Conservation (phyloP, 2,888 invertebrate species). For the Unio delphinus region DNA sequence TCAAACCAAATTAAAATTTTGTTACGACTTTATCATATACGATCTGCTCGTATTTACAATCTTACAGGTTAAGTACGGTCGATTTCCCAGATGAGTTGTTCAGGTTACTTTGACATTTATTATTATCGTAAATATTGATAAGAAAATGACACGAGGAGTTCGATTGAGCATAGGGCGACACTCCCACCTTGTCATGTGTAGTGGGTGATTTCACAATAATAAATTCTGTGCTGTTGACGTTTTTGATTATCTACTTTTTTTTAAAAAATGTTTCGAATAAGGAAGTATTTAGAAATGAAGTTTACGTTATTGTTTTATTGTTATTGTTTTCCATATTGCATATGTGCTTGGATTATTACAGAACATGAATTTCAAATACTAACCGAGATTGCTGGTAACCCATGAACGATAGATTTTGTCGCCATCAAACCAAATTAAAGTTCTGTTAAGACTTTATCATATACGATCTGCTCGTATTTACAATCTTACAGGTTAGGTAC, state of each 20-base stretch:
- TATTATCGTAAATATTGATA: conserved; percentile 3
- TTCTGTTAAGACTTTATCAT: conserved; percentile 6
- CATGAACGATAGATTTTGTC: conserved; percentile 34
- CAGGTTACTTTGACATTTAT: conserved; percentile 6
- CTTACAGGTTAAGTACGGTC: background rate
- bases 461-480: background rate
- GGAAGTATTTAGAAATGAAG: too few relatives aligned
- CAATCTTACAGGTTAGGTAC: background rate
- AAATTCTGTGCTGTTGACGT: too few relatives aligned
- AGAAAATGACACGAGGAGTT: background rate
- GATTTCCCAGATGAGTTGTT: conserved; percentile 18
- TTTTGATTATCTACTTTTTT: too few relatives aligned
- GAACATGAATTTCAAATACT: conserved; percentile 1
- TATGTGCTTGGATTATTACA: too few relatives aligned
- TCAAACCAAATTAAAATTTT: conserved; percentile 14
- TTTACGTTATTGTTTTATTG: too few relatives aligned
- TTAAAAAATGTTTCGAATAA: too few relatives aligned
- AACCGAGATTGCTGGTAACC: conserved; percentile 48
- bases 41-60: background rate
- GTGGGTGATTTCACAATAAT: too few relatives aligned
- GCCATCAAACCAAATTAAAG: conserved; percentile 26
- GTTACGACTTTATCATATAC: conserved; percentile 4
- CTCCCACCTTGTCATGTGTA: too few relatives aligned
- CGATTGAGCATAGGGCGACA: too few relatives aligned
- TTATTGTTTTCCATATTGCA: too few relatives aligned